Evolutionary conservation across 2,113 vertebrate species (phyloP).

Genomic region (Sinocyclocheilus rhinocerous): DNA sequence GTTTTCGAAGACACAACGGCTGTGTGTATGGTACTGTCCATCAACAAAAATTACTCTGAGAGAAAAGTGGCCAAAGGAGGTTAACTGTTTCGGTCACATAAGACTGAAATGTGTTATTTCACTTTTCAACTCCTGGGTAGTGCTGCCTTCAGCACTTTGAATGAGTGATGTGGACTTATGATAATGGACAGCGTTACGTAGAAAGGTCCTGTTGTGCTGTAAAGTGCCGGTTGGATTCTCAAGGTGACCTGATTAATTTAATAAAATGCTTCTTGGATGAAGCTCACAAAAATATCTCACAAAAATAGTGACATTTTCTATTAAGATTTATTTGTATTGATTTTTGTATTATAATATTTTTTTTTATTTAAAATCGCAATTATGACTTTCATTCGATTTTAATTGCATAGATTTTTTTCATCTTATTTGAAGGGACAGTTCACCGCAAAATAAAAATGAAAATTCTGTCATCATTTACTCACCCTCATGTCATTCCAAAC

Average conservation of each 20-base stretch:
- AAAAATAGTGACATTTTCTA: background rate
- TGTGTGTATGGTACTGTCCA: conserved; percentile 31
- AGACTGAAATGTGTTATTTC: conserved; percentile 35
- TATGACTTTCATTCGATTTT: background rate
- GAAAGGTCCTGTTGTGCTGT: background rate
- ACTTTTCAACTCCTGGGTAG: conserved; percentile 38
- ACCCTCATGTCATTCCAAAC: background rate
- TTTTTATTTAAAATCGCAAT: no score
- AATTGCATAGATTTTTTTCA: background rate
- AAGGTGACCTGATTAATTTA: conserved; percentile 48
- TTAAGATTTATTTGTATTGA: no score
- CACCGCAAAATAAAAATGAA: background rate
- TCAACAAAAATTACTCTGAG: conserved; percentile 38
- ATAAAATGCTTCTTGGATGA: background rate
- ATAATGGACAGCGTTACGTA: conserved; percentile 8
- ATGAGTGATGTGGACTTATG: conserved; percentile 11
- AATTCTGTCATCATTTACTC: background rate
- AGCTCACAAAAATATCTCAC: background rate
- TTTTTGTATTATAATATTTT: no score
- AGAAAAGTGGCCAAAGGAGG: conserved; percentile 41
- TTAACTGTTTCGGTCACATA: conserved; percentile 44
- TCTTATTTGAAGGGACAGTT: background rate
- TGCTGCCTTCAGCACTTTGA: conserved; percentile 41
- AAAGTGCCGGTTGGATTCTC: conserved; percentile 34
- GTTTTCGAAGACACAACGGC: conserved; percentile 14